Conservation (phyloP, 2,797 vertebrate genomes). For the Eutrigla gurnardus region DNA sequence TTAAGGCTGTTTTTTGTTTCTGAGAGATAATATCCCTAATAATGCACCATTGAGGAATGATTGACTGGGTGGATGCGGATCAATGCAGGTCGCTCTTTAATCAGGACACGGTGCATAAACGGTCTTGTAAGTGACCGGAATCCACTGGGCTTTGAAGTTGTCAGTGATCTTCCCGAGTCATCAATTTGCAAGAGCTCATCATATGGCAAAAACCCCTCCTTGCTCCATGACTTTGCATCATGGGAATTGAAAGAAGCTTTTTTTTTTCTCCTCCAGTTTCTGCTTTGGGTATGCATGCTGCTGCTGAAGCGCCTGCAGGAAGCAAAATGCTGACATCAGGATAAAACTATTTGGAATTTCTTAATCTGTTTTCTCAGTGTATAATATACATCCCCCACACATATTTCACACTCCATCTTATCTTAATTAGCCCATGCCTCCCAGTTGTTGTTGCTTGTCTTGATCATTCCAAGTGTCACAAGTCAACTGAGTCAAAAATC, state of each 20-base stretch:
- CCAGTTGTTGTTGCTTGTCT: slow-evolving; percentile 32
- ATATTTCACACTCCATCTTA: slow-evolving; percentile 18
- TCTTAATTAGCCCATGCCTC: slow-evolving; percentile 42
- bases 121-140: slow-evolving; percentile 77
- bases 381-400: slow-evolving; percentile 4
- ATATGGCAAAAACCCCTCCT: slow-evolving; percentile 65
- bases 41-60: slow-evolving; percentile 12
- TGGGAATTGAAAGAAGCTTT: slow-evolving; percentile 65
- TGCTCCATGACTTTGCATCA: slow-evolving; percentile 59
- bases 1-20: slow-evolving; percentile 32
- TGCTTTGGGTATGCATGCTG: slow-evolving; percentile 58
- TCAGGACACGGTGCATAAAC: slow-evolving; percentile 72
- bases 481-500: slow-evolving; percentile 32
- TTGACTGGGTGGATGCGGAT: slow-evolving; percentile 46
- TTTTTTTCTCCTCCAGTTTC: slow-evolving; percentile 23
- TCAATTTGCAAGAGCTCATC: slow-evolving; percentile 77
- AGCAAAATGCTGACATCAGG: slow-evolving; percentile 75
- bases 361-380: slow-evolving; percentile 48
- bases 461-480: slow-evolving; percentile 33
- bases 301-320: slow-evolving; percentile 61
- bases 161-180: slow-evolving; percentile 75
- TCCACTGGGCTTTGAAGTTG: slow-evolving; percentile 77
- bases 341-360: slow-evolving; percentile 50
- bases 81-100: slow-evolving; percentile 60
- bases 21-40: slow-evolving; percentile 21